Evolutionary conservation across 2,113 vertebrate genomes (phyloP), one percentile per base, ranked within the genome.

Genomic region (Dicaeum eximium): DNA sequence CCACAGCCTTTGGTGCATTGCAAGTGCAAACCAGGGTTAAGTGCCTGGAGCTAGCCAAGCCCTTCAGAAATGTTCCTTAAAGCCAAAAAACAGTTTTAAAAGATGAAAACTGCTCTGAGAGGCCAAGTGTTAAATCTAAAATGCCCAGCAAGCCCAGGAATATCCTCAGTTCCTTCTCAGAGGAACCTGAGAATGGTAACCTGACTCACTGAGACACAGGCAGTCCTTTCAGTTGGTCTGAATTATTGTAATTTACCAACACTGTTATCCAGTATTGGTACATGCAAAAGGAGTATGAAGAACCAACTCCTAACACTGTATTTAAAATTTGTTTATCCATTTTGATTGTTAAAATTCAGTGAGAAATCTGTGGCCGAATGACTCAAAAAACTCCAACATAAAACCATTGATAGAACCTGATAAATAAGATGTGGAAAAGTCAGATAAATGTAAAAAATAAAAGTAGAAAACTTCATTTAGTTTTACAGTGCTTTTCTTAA

Each of bases 21-120:
- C 70, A 75, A 87, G 51, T 91, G 64, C 85, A 83, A 82, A 20
- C 27, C 54, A 60, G 71, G 85, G 81, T 96, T 92, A 97, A 96
- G 61, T 80, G 85, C 90, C 92, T 96, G 85, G 70, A 96, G 89
- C 81, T 93, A 96, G 71, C 71, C 90, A 73, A 51, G 45, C 62
- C 71, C 78, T 96, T 92, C 92, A 94, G 85, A 94, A 90, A 80
- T 40, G 27, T 86, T 93, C 28, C 90, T 95, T 80, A 58, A 80
- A 96, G 87, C 35, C 79, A 66, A 88, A 88, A 86, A 33, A 5
- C 17, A 83, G 54, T 86, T 95, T 78, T 77, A 37, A 80, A 93
- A 91, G 67, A 90, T 66, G 16, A 92, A 86, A 80, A 86, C 57
- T 60, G 30, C 64, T 83, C 75, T 71, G 38, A 88, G 88, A 96